A percentile compares a stretch with the other conserved stretches of the same genome.
Evolutionary conservation across 2,113 vertebrate genomes (phyloP).

Genomic region (Calyptomena viridis): DNA sequence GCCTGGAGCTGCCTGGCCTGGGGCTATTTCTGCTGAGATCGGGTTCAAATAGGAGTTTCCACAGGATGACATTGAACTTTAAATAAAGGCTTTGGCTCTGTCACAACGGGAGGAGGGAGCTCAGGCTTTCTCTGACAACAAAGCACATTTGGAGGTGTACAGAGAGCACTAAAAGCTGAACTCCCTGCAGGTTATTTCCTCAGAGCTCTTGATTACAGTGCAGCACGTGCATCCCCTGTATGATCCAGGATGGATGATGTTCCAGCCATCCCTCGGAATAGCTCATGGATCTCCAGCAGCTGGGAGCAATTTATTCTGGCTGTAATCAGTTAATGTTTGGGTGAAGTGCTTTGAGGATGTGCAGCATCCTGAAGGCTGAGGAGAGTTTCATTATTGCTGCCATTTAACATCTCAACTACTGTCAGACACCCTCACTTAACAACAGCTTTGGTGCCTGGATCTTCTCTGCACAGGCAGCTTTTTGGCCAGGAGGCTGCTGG

Average conservation of each 20-base stretch:
- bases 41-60: neutral
- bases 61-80: neutral
- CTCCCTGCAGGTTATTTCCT: constrained; percentile 12
- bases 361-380: neutral
- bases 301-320: constrained; percentile 4
- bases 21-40: neutral
- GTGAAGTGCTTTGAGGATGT: constrained; percentile 41
- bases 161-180: neutral
- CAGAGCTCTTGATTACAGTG: neutral
- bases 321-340: constrained; percentile 15
- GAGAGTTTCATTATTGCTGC: neutral
- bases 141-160: neutral
- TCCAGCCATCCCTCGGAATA: neutral
- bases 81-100: neutral
- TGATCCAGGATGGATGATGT: neutral
- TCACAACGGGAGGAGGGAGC: neutral
- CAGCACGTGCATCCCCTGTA: neutral
- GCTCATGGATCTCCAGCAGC: constrained; percentile 22
- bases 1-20: neutral
- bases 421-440: constrained; percentile 34
- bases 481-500: neutral
- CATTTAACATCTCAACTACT: constrained; percentile 57
- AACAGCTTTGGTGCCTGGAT: neutral
- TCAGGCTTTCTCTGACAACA: neutral
- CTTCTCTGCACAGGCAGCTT: constrained; percentile 26